Conservation (phyloP, 2,797 vertebrate species). For the Phaenicophaeus curvirostris region DNA sequence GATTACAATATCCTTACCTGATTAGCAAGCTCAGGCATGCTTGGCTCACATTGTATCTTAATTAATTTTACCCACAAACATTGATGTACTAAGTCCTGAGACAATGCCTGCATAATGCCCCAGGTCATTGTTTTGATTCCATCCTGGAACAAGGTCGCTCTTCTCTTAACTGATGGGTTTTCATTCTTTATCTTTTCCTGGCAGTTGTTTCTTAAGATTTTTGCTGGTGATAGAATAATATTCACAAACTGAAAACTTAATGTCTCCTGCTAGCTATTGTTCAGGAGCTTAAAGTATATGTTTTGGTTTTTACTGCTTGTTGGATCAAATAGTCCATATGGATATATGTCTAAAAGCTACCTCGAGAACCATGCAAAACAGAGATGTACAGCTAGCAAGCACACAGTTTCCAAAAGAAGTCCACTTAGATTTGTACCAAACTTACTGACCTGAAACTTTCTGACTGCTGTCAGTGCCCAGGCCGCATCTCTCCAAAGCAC, state of each 20-base stretch:
- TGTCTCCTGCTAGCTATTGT: background rate
- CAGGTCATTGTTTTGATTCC: conserved; percentile 35
- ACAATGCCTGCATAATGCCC: conserved; percentile 18
- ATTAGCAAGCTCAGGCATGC: conserved; percentile 45
- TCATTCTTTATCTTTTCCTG: conserved; percentile 26
- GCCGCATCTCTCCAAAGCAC: background rate
- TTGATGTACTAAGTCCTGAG: conserved; percentile 38
- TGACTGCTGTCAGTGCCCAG: background rate
- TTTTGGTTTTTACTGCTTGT: background rate
- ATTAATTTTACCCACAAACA: conserved; percentile 50
- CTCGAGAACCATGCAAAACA: background rate
- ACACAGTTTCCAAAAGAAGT: background rate
- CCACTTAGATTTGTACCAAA: background rate
- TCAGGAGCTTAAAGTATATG: background rate
- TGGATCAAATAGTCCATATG: background rate
- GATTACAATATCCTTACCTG: conserved; percentile 31
- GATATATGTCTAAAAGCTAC: background rate
- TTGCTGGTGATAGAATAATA: background rate
- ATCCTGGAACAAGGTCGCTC: conserved; percentile 32
- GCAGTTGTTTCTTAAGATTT: conserved; percentile 16
- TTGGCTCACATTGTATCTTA: conserved; percentile 40
- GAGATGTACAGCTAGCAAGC: background rate
- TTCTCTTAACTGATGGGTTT: conserved; percentile 6
- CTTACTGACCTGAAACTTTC: background rate
- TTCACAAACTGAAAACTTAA: background rate